Evolutionary conservation across 2,888 invertebrate species (phyloP), one percentile per base, ranked within the genome.

Genomic region (Brachynemurus nebulosus): DNA sequence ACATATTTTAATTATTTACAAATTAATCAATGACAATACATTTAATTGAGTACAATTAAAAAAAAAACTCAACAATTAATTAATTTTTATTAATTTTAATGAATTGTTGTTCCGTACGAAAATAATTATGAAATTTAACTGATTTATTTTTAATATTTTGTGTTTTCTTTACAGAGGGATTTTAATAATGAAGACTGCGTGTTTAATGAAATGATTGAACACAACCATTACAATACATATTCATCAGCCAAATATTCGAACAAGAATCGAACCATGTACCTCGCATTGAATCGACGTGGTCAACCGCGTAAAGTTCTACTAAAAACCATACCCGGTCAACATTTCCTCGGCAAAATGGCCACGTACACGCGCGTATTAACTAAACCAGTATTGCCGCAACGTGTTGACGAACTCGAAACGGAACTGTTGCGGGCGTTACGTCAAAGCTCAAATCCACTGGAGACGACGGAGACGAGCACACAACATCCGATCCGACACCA

Each of bases 221-320:
- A 80, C 64, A 80, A 86, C 66, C 78, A 84, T 64, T 88, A 86
- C 70, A 88, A 86, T 65, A 84, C 83, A 46, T 89, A 88, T 68
- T 81, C 85, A 57, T 80, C 80, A 54, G 73, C 72, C 48, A 77
- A 79, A 62, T 78, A 79, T 68, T 80, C 80, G 48, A 75, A 80
- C 65, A 70, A 66, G 51, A 72, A 75, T 55, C 76, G 78, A 56
- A 81, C 82, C 41, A 66, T 76, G 52, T 88, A 81, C 68, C 69
- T 88, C 64, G 88, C 85, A 50, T 67, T 88, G 52, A 81, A 83
- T 65, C 75, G 78, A 52, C 68, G 72, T 50, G 86, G 86, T 19
- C 73, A 75, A 57, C 74, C 84, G 54, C 70, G 85, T 47, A 76
- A 78, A 56, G 78, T 83, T 51, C 79, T 80, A 67, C 72, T 84